phyloP scores from a whole-genome alignment of 1,140 invertebrate genomes.

The Hestina assimilis region DNA sequence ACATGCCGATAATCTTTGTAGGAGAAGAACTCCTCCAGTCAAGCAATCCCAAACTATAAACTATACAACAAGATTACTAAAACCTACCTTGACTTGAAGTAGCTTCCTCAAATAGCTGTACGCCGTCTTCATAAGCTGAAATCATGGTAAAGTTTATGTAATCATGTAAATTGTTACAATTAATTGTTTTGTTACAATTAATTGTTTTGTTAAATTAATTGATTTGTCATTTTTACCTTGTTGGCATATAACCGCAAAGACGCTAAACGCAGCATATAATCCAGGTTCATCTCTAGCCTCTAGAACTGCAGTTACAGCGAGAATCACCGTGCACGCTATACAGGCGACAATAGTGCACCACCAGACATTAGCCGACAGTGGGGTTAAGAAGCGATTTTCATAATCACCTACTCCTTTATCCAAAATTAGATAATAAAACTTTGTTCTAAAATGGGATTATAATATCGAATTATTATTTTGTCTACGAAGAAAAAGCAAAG shows the following conservation, averaged over 20 bases:
- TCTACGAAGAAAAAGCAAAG: too few species aligned
- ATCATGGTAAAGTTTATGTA: constrained; percentile 15
- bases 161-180: too few species aligned
- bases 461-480: not conserved
- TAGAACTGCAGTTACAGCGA: constrained; percentile 39
- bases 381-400: constrained; percentile 62
- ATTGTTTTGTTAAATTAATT: not conserved
- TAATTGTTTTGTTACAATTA: not conserved
- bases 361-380: constrained; percentile 56
- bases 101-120: constrained; percentile 39
- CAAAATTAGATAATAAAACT: constrained; percentile 63
- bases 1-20: too few species aligned
- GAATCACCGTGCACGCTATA: constrained; percentile 34
- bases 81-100: constrained; percentile 62
- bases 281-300: constrained; percentile 43
- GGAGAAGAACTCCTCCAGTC: too few species aligned
- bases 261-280: constrained; percentile 47
- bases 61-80: constrained; percentile 8
- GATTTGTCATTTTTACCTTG: constrained; percentile 41
- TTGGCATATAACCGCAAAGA: constrained; percentile 53
- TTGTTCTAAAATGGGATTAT: constrained; percentile 44
- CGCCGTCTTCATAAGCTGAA: constrained; percentile 61
- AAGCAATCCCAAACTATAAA: too few species aligned
- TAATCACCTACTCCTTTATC: constrained; percentile 58
- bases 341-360: constrained; percentile 35